Percentiles rank a stretch among this genome's conserved stretches.
Evolutionary conservation across 1,140 invertebrate species (phyloP).

Genomic region (Ectropis grisescens): DNA sequence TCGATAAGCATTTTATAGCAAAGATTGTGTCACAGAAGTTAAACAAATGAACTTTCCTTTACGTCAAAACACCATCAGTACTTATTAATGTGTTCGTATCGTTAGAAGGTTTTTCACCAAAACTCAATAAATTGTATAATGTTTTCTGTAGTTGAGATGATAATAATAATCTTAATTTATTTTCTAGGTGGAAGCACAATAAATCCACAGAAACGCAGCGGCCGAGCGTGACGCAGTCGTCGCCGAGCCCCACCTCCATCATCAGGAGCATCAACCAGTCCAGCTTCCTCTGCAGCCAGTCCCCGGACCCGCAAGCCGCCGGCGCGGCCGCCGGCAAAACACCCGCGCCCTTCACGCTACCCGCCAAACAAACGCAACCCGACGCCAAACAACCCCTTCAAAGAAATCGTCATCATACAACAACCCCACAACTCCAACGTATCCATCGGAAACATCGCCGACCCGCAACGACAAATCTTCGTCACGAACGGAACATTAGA

Average conservation of each 20-base stretch:
- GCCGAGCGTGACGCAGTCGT: conserved; percentile 47
- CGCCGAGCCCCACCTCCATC: conserved; percentile 59
- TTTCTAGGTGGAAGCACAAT: too few relatives aligned
- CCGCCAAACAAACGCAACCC: neutral
- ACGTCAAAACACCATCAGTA: too few relatives aligned
- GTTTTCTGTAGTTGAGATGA: too few relatives aligned
- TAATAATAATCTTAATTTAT: too few relatives aligned
- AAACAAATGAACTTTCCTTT: too few relatives aligned
- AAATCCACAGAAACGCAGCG: conserved; percentile 32
- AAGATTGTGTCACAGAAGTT: too few relatives aligned
- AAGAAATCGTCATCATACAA: conserved; percentile 42
- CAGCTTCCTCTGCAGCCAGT: conserved; percentile 50
- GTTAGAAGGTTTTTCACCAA: too few relatives aligned
- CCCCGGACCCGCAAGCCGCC: conserved; percentile 18
- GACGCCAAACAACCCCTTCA: conserved; percentile 21
- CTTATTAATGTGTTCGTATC: too few relatives aligned
- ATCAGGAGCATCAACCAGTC: conserved; percentile 61
- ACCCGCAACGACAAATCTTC: conserved; percentile 17
- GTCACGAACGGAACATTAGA: conserved; percentile 20
- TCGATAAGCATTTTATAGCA: too few relatives aligned
- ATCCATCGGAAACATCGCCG: neutral
- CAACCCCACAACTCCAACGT: conserved; percentile 19
- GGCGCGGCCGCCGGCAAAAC: conserved; percentile 6
- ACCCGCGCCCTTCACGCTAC: neutral
- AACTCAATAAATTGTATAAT: too few relatives aligned